Percentiles rank a stretch among this genome's conserved stretches.
These are phyloP conservation scores for Gasteruption jaculator DNA, from an alignment of 2,888 invertebrate genomes.

Conservation along the genomic window DNA sequence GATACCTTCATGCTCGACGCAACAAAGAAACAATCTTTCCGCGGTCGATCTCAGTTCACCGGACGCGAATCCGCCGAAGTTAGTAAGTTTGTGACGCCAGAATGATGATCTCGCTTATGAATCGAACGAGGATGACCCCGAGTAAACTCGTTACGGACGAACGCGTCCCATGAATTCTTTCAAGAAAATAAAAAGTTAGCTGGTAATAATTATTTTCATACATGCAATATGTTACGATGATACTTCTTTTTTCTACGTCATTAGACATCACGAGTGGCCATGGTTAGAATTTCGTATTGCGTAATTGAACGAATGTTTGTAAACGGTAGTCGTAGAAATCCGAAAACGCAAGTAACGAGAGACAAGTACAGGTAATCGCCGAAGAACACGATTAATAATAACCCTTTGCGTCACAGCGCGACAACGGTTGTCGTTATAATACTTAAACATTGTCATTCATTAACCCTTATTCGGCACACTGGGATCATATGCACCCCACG, in stretches of 20 bases:
- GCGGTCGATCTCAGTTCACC: slow-evolving; percentile 66
- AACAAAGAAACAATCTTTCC: slow-evolving; percentile 66
- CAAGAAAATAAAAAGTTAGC: not conserved
- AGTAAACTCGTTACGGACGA: slow-evolving; percentile 22
- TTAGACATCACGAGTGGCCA: slow-evolving; percentile 36
- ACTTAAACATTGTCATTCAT: too few relatives aligned
- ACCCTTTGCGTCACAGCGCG: not conserved
- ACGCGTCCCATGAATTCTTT: too few relatives aligned
- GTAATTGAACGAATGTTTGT: too few relatives aligned
- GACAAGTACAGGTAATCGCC: too few relatives aligned
- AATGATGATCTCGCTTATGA: slow-evolving; percentile 31
- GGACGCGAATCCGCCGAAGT: slow-evolving; percentile 70
- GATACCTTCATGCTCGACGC: slow-evolving; percentile 69
- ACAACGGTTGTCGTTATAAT: too few relatives aligned
- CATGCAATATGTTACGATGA: not conserved
- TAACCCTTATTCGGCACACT: too few relatives aligned
- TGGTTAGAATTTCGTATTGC: slow-evolving; percentile 31
- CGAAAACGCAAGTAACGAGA: not conserved
- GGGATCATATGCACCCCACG: too few relatives aligned
- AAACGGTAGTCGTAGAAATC: too few relatives aligned
- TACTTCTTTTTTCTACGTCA: not conserved
- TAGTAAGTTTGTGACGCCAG: slow-evolving; percentile 76
- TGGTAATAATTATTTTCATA: not conserved
- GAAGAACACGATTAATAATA: not conserved
- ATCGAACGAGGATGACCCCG: slow-evolving; percentile 35